Base-by-base conservation (phyloP, 2,113 vertebrate species). In the Notechis scutatus region DNA sequence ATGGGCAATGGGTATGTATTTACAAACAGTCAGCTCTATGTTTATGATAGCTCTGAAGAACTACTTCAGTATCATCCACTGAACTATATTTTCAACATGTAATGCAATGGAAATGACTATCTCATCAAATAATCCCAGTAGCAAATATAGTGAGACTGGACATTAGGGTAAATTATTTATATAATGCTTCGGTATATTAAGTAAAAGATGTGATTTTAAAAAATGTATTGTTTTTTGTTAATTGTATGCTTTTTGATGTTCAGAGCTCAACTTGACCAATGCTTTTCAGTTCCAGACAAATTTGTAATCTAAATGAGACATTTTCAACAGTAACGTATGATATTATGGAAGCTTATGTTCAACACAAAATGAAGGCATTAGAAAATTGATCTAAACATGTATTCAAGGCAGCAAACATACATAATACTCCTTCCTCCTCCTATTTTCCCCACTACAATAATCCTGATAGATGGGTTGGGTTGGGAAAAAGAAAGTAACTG, bases 11-110 rank as follows among this genome's bases (percentile, higher is more conserved):
- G 12, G 29, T 20, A 50, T 12, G 34, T 23, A 5, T 34, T 52
- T 55, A 61, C 3, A 3, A 2, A 55, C 11, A 20, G 61, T 54
- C 45, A 54, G 61, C 45, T 85, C 55, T 6, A 23, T 59, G 86
- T 91, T 95, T 88, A 42, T 61, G 52, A 87, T 45, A 3, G 21
- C 45, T 45, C 92, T 88, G 74, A 56, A 74, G 91, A 92, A 10
- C 45, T 69, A 94, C 94, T 94, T 85, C n/a, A 93, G 94, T 89
- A 92, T 85, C 85, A 94, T 92, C 55, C 39, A 55, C 39, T 92
- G 87, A 90, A 91, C 57, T 56, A 23, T 85, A 59, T n/a, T 95
- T 96, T 87, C 94, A 92, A 93, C 55, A 91, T 90, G 2, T 57
- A 94, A 57, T 12, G 90, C 54, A 92, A 87, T 81, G 87, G 87